phyloP scores from a whole-genome alignment of 1,140 invertebrate species.

The Pomacea maculata region DNA sequence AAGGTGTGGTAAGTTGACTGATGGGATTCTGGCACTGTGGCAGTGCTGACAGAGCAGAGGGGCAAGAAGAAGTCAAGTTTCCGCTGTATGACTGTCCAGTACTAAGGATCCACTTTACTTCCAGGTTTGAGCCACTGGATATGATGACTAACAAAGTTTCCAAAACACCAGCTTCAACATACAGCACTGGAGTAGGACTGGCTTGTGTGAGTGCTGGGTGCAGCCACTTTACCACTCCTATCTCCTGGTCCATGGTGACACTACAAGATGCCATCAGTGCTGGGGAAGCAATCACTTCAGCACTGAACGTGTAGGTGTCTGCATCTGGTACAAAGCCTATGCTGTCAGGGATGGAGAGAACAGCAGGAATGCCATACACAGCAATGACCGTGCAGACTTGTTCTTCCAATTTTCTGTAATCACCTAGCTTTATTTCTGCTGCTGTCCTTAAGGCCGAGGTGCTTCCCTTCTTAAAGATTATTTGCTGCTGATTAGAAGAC shows the following conservation, averaged over 20 bases:
- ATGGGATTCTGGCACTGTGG: conserved; percentile 21
- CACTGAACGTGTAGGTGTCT: conserved; percentile 25
- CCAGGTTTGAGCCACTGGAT: conserved; percentile 28
- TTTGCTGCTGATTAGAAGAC: too few species aligned
- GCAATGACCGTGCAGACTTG: conserved; percentile 27
- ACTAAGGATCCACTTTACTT: conserved; percentile 28
- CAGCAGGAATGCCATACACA: conserved; percentile 8
- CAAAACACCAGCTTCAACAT: conserved; percentile 28
- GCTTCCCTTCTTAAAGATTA: too few species aligned
- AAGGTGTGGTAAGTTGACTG: conserved; percentile 32
- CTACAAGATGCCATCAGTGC: conserved; percentile 11
- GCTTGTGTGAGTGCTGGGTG: conserved; percentile 24
- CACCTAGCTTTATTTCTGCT: neutral
- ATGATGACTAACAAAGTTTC: conserved; percentile 27
- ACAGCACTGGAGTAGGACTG: neutral
- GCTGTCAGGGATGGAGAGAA: neutral
- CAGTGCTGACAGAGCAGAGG: conserved; percentile 14
- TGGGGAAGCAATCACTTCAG: neutral
- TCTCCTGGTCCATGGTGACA: conserved; percentile 20
- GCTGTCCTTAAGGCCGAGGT: too few species aligned
- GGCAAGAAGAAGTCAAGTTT: conserved; percentile 19
- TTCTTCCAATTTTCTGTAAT: conserved; percentile 1
- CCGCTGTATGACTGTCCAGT: neutral
- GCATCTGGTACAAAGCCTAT: conserved; percentile 18
- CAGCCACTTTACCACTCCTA: conserved; percentile 31